phyloP scores from a whole-genome alignment of 2,113 vertebrate genomes.

The Pyxicephalus adspersus region DNA sequence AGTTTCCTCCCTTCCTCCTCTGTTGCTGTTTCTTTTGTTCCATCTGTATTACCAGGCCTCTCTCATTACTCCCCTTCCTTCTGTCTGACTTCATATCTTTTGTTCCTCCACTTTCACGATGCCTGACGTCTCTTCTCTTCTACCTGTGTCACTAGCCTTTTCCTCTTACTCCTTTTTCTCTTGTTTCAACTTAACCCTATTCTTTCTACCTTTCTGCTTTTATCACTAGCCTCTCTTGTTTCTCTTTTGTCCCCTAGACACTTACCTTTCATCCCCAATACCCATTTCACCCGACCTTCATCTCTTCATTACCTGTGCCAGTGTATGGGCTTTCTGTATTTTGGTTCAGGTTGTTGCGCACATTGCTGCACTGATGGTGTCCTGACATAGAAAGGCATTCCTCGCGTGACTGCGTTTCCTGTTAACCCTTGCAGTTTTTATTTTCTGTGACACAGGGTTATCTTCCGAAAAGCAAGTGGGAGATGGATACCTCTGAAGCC shows the following conservation, averaged over 20 bases:
- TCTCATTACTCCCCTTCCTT: no score
- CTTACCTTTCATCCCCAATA: neutral
- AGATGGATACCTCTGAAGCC: conserved; percentile 99
- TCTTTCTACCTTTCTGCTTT: neutral
- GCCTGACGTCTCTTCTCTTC: neutral
- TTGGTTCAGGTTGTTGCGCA: neutral
- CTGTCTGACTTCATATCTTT: no score
- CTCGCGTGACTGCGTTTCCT: conserved; percentile 63
- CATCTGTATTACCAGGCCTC: no score
- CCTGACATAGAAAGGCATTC: no score
- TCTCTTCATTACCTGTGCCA: no score
- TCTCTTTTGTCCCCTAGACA: neutral
- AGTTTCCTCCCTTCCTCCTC: no score
- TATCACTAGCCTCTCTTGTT: neutral
- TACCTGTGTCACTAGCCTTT: no score
- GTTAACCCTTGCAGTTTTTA: conserved; percentile 96
- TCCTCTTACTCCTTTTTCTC: neutral
- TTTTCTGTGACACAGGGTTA: conserved; percentile 95
- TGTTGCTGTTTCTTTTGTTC: no score
- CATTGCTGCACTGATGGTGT: no score
- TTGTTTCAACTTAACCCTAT: neutral
- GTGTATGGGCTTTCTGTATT: no score
- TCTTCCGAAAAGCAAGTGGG: conserved; percentile 99
- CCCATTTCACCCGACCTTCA: no score
- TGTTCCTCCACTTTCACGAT: no score